Percentiles rank a stretch among this genome's conserved stretches.
These are phyloP conservation scores for Eunapius fragilis DNA, from an alignment of 37 sponge, comb jelly and placozoan genomes.

Conservation along the genomic window DNA sequence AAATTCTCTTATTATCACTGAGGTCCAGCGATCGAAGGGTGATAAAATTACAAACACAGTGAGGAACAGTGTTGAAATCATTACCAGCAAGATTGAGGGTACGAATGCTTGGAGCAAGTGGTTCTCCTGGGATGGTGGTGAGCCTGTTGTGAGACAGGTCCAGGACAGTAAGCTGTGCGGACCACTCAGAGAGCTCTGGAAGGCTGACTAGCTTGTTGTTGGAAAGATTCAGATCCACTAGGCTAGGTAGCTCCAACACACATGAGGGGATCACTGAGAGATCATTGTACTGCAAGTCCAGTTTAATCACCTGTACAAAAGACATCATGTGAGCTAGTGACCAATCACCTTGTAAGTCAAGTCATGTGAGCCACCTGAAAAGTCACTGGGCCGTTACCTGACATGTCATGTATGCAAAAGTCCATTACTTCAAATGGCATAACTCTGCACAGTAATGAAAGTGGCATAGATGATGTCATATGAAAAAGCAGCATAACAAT, in stretches of 20 bases:
- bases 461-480: no score
- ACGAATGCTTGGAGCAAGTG: constrained; percentile 64
- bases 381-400: no score
- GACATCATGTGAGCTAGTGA: no score
- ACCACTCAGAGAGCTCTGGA: constrained; percentile 76
- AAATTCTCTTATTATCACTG: constrained; percentile 74
- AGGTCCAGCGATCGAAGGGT: constrained; percentile 64
- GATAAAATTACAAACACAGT: constrained; percentile 79
- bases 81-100: constrained; percentile 79
- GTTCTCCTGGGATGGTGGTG: constrained; percentile 59
- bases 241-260: constrained; percentile 80
- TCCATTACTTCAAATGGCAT: no score
- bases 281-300: constrained; percentile 80
- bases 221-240: constrained; percentile 80
- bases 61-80: constrained; percentile 69
- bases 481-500: no score
- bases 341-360: no score
- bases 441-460: no score
- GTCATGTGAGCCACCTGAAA: no score
- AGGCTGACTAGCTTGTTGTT: constrained; percentile 75
- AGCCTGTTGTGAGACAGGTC: constrained; percentile 83
- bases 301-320: constrained; percentile 48
- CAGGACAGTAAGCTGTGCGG: constrained; percentile 71
- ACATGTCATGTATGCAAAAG: no score
- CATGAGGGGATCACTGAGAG: constrained; percentile 69